Conservation (phyloP, 1,140 invertebrate species). For the Araneus ventricosus region DNA sequence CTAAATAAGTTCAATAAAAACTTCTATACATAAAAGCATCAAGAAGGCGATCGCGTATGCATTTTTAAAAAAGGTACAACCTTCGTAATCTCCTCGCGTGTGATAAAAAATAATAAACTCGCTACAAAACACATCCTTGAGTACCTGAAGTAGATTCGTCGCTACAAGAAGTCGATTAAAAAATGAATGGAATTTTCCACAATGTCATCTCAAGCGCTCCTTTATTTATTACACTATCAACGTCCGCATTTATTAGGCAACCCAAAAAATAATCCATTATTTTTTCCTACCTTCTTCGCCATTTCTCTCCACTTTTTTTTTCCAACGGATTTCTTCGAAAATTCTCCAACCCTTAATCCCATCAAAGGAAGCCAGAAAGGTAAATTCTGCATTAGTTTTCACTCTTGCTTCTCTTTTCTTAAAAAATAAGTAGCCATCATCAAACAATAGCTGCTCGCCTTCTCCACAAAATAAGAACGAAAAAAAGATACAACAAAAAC, state of each 20-base stretch:
- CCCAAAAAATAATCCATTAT: background rate
- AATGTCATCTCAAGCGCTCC: conserved; percentile 7
- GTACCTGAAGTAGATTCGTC: background rate
- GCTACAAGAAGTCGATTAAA: background rate
- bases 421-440: conserved; percentile 56
- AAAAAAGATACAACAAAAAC: conserved; percentile 65
- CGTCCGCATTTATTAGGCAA: conserved; percentile 1
- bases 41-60: too few relatives aligned
- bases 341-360: conserved; percentile 39
- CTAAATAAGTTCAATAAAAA: too few relatives aligned
- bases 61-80: too few relatives aligned
- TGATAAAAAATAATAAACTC: too few relatives aligned
- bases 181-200: background rate
- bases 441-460: conserved; percentile 47
- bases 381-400: conserved; percentile 43
- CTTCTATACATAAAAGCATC: too few relatives aligned
- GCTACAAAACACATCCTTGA: background rate
- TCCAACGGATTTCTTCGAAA: conserved; percentile 20
- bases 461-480: background rate
- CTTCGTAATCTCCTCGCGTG: too few relatives aligned
- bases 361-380: conserved; percentile 55
- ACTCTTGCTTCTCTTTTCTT: background rate
- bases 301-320: background rate
- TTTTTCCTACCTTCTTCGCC: background rate
- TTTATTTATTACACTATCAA: conserved; percentile 18